Conservation (phyloP, 2,113 vertebrate species). For the Phoenicopterus ruber region DNA sequence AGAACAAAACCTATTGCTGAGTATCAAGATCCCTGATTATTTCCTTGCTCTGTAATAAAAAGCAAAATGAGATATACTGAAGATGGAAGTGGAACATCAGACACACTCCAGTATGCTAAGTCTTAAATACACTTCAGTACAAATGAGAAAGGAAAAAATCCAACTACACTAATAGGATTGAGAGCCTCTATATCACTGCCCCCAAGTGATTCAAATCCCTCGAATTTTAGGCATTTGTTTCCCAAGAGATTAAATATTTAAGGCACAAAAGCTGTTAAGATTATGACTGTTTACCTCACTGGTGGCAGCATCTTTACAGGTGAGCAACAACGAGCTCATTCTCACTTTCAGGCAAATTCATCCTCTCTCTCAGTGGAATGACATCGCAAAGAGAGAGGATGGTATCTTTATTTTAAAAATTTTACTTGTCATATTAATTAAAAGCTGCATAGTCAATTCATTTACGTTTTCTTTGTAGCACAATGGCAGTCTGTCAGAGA, state of each 20-base stretch:
- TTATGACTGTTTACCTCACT: neutral
- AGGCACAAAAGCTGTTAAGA: neutral
- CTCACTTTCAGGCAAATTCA: neutral
- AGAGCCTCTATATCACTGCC: neutral
- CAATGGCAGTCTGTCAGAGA: neutral
- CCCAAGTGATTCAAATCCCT: neutral
- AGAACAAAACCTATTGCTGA: neutral
- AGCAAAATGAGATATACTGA: neutral
- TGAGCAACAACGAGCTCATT: neutral
- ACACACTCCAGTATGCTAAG: neutral
- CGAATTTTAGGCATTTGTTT: neutral
- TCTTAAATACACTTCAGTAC: neutral
- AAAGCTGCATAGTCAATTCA: neutral
- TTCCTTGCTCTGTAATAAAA: neutral
- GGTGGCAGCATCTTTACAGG: neutral
- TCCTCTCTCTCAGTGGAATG: neutral
- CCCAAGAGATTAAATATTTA: neutral
- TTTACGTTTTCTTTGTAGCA: neutral
- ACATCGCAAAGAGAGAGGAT: neutral
- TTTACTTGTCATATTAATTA: neutral
- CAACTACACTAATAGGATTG: neutral
- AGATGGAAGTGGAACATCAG: neutral
- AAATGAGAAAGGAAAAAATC: neutral
- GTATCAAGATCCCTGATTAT: neutral
- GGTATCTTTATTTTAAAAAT: neutral